Conservation (phyloP, 2,888 invertebrate species). For the Diabrotica balteata region DNA sequence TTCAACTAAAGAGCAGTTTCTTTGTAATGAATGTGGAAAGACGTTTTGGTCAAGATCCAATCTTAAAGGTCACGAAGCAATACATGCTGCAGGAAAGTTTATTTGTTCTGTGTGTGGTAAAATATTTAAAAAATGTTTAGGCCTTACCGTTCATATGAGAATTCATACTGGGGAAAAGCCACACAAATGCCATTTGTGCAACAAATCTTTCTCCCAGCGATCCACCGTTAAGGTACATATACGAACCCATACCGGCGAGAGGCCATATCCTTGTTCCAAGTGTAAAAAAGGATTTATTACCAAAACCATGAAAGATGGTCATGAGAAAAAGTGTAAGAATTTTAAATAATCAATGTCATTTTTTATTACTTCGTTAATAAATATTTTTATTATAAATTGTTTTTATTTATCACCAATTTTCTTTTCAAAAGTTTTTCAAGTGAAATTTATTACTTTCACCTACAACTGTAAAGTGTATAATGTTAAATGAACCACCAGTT, state of each 20-base stretch:
- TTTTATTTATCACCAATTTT: too few species aligned
- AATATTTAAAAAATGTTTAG: background rate
- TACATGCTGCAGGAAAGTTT: background rate
- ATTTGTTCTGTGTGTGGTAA: background rate
- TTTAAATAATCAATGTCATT: too few species aligned
- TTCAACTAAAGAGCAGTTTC: background rate
- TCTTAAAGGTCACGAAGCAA: background rate
- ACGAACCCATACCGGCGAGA: conserved; percentile 2
- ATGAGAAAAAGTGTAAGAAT: conserved; percentile 5
- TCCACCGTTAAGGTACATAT: background rate
- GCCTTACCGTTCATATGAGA: conserved; percentile 1
- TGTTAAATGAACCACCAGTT: too few species aligned
- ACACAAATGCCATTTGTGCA: conserved; percentile 10
- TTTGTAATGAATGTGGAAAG: background rate
- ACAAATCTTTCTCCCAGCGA: conserved; percentile 4
- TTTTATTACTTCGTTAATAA: too few species aligned
- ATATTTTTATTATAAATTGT: too few species aligned
- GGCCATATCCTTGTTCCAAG: conserved; percentile 55
- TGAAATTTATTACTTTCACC: too few species aligned
- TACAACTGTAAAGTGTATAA: too few species aligned
- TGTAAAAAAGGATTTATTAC: conserved; percentile 55
- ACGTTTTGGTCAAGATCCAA: background rate
- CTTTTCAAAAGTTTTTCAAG: too few species aligned
- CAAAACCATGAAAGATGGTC: background rate
- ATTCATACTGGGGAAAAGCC: conserved; percentile 4